Evolutionary conservation across 1,140 invertebrate species (phyloP), one percentile per base, ranked within the genome.

Genomic region (Geopemphigus sp.): DNA sequence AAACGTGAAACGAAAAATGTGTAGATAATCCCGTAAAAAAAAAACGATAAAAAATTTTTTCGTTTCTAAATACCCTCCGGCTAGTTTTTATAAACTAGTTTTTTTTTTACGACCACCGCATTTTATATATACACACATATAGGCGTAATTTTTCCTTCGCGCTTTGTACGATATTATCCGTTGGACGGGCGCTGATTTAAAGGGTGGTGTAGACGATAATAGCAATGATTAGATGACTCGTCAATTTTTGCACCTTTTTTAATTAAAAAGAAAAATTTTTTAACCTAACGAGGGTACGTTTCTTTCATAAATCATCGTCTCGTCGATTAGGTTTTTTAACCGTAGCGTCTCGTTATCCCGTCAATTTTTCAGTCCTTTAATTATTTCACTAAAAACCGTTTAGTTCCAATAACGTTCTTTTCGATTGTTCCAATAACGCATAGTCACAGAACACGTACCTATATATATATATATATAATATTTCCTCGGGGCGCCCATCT

Each of bases 171-270:
- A 39, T 24, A 19, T 26, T 53, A 53, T 26, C 45, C 47, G 68
- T 53, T 72, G 17, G n/a, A 53, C 26, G 50, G 50, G 47, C 68
- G 50, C 68, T 54, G 56, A 78, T 78, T 78, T 50, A 63, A 78
- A 78, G 57, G 74, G 74, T 57, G 57, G 24, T 50, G 14, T 12
- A 12, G 14, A 50, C 3, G 26, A 47, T 78, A 78, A 78, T 50
- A 78, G 74, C 74, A 50, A 78, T 54, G 74, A 57, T 78, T 63
- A 78, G 74, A 78, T 78, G 74, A 78, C 74, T 78, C 74, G 57
- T 78, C 57, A 19, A n/a, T 32, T 78, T 78, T 78, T 50, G 57
- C 74, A 78, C 74, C 74, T 78, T 78, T 78, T 78, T 78, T 78
- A 78, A 78, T 78, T 78, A 78, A 78, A 78, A 78, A 61, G 8